Evolutionary conservation across 35 echinoderm and acorn worm genomes (phyloP), one percentile per base, ranked within the genome.

Genomic region (Chiridota heheva): DNA sequence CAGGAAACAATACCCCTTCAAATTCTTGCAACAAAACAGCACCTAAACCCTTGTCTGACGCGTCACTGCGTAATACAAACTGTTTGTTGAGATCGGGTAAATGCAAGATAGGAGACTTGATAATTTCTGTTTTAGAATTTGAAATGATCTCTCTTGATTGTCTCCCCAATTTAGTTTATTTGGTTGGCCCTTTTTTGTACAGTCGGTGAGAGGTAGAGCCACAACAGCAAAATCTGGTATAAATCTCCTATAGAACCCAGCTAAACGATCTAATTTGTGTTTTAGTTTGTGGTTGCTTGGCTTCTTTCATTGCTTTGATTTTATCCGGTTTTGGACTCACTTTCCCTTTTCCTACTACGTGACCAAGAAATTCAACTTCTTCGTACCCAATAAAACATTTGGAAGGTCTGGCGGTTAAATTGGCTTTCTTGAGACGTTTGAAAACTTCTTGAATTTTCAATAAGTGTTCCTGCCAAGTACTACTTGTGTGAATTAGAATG

Each of bases 281-380:
- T 44, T 77, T 78, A 22, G 53, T 86, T 25, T 10, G 35, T 13
- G 83, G 83, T 44, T 33, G 55, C 18, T 60, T 51, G 2, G 44
- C 81, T 12, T 83, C 36, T 58, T 78, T 13, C 7, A 91, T 71
- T 18, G 80, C 44, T 49, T 55, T 48, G 45, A 84, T 60, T 44
- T 84, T 79, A 45, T 68, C 22, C 46, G 60, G 70, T 30, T 43
- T 83, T 24, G 63, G 78, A 16, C 63, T 73, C 7, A 90, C 18
- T 33, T 46, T 7, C 34, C 88, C 73, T 58, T 61, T 70, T 1
- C 88, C 72, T 46, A 91, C 74, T 40, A 80, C 51, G 42, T 91
- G 88, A 5, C 88, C 88, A 35, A 85, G 32, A 69, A 85, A 91
- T 72, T 91, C 81, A 44, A 91, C 58, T 63, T 84, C 31, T 38